Evolutionary conservation across 2,888 invertebrate genomes (phyloP).

Genomic region (Spisula subtruncata): DNA sequence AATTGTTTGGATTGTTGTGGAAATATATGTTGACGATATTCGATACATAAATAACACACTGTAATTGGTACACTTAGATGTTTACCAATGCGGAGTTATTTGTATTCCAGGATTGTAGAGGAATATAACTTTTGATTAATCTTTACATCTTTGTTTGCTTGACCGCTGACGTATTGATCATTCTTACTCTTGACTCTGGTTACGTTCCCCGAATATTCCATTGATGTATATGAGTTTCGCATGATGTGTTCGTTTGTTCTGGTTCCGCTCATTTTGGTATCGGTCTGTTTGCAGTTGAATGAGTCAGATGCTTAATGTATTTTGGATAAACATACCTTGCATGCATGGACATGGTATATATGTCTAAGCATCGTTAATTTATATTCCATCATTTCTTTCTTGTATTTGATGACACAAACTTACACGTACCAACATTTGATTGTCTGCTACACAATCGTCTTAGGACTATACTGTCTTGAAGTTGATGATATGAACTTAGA

Average conservation of each 20-base stretch:
- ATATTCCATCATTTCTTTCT: too few relatives aligned
- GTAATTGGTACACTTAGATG: background rate
- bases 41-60: background rate
- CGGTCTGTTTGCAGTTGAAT: background rate
- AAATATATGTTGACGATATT: too few relatives aligned
- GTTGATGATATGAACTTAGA: too few relatives aligned
- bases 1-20: too few relatives aligned
- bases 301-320: too few relatives aligned
- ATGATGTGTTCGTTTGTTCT: background rate
- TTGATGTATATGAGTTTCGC: background rate
- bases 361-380: too few relatives aligned
- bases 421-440: too few relatives aligned
- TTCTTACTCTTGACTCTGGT: background rate
- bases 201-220: background rate
- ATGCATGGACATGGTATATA: too few relatives aligned
- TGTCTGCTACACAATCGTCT: too few relatives aligned
- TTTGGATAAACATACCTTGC: too few relatives aligned
- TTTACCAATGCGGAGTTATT: background rate
- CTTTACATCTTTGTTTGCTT: background rate
- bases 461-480: too few relatives aligned
- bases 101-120: slow-evolving; percentile 1
- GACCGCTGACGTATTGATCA: slow-evolving; percentile 10
- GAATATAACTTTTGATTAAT: background rate
- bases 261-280: background rate
- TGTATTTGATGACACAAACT: too few relatives aligned